Base-by-base conservation (phyloP, 2,888 invertebrate species). In the Chaitophorus viminalis region DNA sequence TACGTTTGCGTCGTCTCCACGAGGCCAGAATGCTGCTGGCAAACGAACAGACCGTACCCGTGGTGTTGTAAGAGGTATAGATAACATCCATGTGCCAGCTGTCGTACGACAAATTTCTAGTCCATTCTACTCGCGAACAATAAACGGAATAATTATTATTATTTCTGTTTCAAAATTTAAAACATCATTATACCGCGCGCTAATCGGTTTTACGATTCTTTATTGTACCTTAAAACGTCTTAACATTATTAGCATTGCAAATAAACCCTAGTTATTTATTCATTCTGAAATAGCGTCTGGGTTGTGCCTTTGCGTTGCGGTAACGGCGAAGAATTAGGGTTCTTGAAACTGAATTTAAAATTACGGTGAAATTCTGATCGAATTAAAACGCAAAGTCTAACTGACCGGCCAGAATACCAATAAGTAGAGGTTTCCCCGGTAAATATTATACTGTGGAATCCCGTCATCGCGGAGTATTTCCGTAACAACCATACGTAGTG, bases 231-330 rank as follows among this genome's bases (percentile, higher is more conserved):
- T 29, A 11, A 60, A 68, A 29, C 52, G 52, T 77, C 21, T 77
- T 31, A 60, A 31, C n/a, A n/a, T n/a, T 77, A 77, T 77, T 77
- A 77, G 77, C 77, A 77, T 77, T 77, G 77, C 52, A 77, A 77
- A 77, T 77, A 52, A 77, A 52, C 25, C 3, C 18, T 21, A 77
- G 31, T 31, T n/a, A n/a, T n/a, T n/a, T n/a, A n/a, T n/a, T 52
- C 11, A 29, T 68, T 8, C 29, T n/a, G 11, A 68, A 68, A 68
- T 68, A 68, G 68, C 25, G 31, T 54, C 54, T 9, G 11, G 31
- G 2, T 21, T 18, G 21, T 11, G 31, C 3, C n/a, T 8, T n/a
- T 25, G 29, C 25, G 0, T 25, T 25, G 2, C 60, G 25, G 4
- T 68, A 68, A 29, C 68, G 3, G 25, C 9, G 9, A 29, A n/a